Evolutionary conservation across 2,113 vertebrate species (phyloP).

Genomic region (Ciconia maguari): DNA sequence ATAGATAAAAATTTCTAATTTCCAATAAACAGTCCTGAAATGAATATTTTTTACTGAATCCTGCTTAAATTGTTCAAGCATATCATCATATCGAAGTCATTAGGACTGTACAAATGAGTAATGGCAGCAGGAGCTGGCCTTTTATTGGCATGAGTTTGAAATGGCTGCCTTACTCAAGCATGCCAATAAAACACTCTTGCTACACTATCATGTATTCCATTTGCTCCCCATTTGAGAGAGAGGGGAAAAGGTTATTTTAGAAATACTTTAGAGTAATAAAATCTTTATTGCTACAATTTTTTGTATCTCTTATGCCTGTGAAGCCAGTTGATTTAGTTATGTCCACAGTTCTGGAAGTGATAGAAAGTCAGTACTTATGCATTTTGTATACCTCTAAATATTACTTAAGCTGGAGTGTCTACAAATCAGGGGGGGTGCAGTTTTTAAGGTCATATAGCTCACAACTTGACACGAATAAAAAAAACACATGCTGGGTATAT

Average conservation of each 20-base stretch:
- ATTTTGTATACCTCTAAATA: conserved; percentile 19
- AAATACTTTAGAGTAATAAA: conserved; percentile 62
- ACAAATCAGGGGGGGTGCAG: background rate
- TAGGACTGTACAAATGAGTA: conserved; percentile 30
- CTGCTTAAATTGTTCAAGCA: background rate
- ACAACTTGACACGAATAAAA: background rate
- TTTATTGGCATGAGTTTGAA: conserved; percentile 29
- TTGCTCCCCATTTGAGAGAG: conserved; percentile 35
- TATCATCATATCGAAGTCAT: background rate
- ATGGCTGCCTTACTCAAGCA: conserved; percentile 7
- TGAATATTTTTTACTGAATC: conserved; percentile 2
- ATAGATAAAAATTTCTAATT: conserved; percentile 32
- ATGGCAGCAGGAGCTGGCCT: background rate
- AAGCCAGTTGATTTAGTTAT: conserved; percentile 43
- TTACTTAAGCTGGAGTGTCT: background rate
- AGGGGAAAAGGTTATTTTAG: conserved; percentile 56
- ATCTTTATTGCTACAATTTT: conserved; percentile 50
- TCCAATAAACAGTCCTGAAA: conserved; percentile 5
- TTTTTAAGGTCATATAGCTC: background rate
- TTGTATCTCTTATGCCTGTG: background rate
- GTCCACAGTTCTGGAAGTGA: background rate
- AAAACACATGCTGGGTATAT: background rate
- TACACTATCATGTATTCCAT: conserved; percentile 19
- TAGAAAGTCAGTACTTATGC: background rate
- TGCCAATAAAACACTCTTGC: conserved; percentile 32